Evolutionary conservation across 2,113 vertebrate genomes (phyloP).

Genomic region (Tachysurus fulvidraco): DNA sequence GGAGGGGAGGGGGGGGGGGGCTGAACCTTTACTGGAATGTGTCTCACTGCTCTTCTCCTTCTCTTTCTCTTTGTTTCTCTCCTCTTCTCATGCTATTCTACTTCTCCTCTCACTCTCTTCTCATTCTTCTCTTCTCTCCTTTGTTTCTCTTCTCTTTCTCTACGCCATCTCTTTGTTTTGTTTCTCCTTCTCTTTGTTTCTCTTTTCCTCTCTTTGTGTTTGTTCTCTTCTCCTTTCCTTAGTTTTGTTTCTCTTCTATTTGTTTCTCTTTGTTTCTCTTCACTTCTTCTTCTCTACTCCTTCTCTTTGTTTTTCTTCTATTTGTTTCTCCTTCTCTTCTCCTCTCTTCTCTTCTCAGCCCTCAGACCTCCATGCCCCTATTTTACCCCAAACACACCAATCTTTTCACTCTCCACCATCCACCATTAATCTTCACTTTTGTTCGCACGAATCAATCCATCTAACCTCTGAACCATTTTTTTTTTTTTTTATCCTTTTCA

Average conservation of each 20-base stretch:
- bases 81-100: background rate
- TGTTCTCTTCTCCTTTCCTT: too few species aligned
- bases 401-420: slow-evolving; percentile 4
- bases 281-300: too few species aligned
- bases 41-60: slow-evolving; percentile 20
- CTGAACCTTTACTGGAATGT: slow-evolving; percentile 50
- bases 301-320: slow-evolving; percentile 16
- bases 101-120: too few species aligned
- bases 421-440: slow-evolving; percentile 38
- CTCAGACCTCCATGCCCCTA: slow-evolving; percentile 13
- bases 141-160: too few species aligned
- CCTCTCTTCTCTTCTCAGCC: background rate
- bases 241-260: too few species aligned
- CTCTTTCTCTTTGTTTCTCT: slow-evolving; percentile 3
- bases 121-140: too few species aligned
- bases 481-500: background rate
- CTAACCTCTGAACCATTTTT: background rate
- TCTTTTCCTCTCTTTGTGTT: too few species aligned
- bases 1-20: slow-evolving; percentile 7
- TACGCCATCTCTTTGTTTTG: too few species aligned
- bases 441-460: slow-evolving; percentile 36
- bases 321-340: background rate
- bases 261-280: too few species aligned
- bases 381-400: background rate
- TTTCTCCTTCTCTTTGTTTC: too few species aligned